Evolutionary conservation across 2,888 invertebrate species (phyloP).

Genomic region (Azorinus chamasolen): DNA sequence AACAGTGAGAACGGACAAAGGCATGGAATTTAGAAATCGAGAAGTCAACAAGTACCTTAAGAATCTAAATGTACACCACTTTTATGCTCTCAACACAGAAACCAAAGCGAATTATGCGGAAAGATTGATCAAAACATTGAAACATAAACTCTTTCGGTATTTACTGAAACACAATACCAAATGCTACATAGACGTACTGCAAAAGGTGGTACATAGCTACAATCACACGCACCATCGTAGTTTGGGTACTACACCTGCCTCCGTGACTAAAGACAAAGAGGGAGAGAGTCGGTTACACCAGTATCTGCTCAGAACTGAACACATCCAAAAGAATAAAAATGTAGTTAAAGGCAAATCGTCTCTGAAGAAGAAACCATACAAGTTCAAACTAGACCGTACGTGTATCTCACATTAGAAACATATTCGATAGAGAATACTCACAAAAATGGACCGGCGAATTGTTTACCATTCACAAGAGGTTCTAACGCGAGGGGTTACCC

Average conservation of each 20-base stretch:
- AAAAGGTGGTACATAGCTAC: conserved; percentile 14
- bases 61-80: too few relatives aligned
- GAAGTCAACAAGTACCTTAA: too few relatives aligned
- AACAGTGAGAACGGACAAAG: too few relatives aligned
- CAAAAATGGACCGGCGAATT: conserved; percentile 58
- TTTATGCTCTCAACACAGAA: too few relatives aligned
- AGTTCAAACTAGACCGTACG: conserved; percentile 42
- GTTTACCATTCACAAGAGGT: conserved; percentile 37
- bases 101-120: too few relatives aligned
- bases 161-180: too few relatives aligned
- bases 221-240: conserved; percentile 11
- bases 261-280: conserved; percentile 6
- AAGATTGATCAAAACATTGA: too few relatives aligned
- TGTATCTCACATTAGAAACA: conserved; percentile 24
- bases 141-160: too few relatives aligned
- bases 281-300: conserved; percentile 13
- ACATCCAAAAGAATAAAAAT: too few relatives aligned
- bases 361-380: conserved; percentile 9
- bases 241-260: conserved; percentile 9
- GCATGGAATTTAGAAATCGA: too few relatives aligned
- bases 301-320: conserved; percentile 12
- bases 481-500: conserved; percentile 37
- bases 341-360: conserved; percentile 4
- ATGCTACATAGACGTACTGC: conserved; percentile 8
- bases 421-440: conserved; percentile 55